Conservation (phyloP, 2,888 invertebrate species). For the Aethes cnicana region DNA sequence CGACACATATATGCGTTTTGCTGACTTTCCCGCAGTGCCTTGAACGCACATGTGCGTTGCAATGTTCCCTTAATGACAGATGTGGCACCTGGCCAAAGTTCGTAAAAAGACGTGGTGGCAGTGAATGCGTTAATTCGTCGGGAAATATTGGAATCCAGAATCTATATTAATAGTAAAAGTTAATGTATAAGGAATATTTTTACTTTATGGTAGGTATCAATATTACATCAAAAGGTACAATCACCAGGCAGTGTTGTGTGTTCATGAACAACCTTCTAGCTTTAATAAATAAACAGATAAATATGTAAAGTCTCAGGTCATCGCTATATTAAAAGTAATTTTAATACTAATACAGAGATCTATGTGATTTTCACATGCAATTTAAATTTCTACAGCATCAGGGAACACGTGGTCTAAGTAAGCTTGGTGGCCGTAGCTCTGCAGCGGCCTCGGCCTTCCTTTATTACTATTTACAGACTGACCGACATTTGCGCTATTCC, state of each 20-base stretch:
- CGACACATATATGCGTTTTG: no score
- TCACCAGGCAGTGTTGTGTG: constrained; percentile 24
- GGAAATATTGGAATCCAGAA: constrained; percentile 1
- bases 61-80: no score
- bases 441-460: constrained; percentile 82
- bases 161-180: constrained; percentile 9
- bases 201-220: constrained; percentile 29
- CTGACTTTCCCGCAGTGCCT: no score
- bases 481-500: constrained; percentile 50
- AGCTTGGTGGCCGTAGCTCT: constrained; percentile 81
- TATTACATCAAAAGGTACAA: constrained; percentile 21
- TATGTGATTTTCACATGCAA: constrained; percentile 35
- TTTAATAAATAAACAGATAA: constrained; percentile 22
- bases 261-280: constrained; percentile 6
- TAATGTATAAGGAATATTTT: constrained; percentile 9
- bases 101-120: no score
- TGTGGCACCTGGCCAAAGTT: no score
- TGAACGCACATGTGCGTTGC: no score
- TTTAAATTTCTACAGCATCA: constrained; percentile 74
- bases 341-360: constrained; percentile 39
- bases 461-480: constrained; percentile 54
- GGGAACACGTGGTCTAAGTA: constrained; percentile 85
- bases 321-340: constrained; percentile 22
- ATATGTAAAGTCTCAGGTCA: constrained; percentile 26
- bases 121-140: no score